Evolutionary conservation across 2,113 vertebrate genomes (phyloP).

Genomic region (Isichthys henryi): DNA sequence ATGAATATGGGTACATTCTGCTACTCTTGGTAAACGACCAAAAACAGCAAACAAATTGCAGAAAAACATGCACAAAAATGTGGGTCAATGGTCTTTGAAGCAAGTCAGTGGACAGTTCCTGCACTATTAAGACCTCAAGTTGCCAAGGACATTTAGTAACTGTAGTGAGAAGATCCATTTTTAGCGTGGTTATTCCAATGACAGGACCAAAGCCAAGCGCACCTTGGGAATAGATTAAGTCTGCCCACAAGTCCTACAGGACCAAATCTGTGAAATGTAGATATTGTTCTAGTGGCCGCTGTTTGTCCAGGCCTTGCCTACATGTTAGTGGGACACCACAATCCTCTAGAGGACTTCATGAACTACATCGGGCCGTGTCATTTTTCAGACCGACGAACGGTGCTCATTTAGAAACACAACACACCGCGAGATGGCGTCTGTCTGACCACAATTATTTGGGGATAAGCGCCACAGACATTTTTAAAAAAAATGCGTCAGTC

Average conservation of each 20-base stretch:
- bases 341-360: background rate
- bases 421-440: background rate
- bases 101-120: slow-evolving; percentile 34
- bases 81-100: slow-evolving; percentile 4
- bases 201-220: slow-evolving; percentile 8
- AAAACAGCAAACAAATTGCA: slow-evolving; percentile 1
- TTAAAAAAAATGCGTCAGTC: background rate
- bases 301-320: background rate
- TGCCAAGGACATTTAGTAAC: slow-evolving; percentile 45
- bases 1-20: background rate
- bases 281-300: slow-evolving; percentile 37
- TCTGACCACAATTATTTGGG: background rate
- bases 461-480: background rate
- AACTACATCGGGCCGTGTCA: background rate
- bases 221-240: slow-evolving; percentile 28
- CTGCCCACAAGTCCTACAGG: slow-evolving; percentile 31
- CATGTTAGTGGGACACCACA: background rate
- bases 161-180: slow-evolving; percentile 44
- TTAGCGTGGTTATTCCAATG: slow-evolving; percentile 26
- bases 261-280: slow-evolving; percentile 32
- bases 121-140: slow-evolving; percentile 49
- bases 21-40: background rate
- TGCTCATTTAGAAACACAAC: background rate
- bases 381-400: background rate
- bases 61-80: background rate